Percentiles rank a stretch among this genome's conserved stretches.
phyloP scores from a whole-genome alignment of 2,113 vertebrate genomes.

The Zapornia atra region DNA sequence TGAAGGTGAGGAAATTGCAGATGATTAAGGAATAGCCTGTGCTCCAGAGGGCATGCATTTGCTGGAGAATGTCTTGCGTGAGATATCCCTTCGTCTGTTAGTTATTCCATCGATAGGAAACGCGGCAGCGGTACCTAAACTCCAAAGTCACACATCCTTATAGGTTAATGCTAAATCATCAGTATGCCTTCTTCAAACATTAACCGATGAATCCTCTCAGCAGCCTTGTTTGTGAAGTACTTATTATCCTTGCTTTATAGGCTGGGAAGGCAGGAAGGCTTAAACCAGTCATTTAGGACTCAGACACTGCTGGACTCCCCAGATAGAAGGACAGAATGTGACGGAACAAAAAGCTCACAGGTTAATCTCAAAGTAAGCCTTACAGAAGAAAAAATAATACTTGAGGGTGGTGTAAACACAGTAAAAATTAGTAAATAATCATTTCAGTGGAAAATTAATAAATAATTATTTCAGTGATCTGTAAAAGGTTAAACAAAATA shows the following conservation, averaged over 20 bases:
- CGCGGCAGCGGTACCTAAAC: neutral
- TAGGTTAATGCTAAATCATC: neutral
- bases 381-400: neutral
- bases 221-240: neutral
- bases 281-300: slow-evolving; percentile 8
- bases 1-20: neutral
- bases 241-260: neutral
- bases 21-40: neutral
- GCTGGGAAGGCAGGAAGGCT: neutral
- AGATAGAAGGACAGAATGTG: neutral
- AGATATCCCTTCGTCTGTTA: neutral
- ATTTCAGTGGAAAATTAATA: neutral
- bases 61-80: accelerated
- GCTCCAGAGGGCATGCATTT: neutral
- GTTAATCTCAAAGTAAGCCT: slow-evolving; percentile 15
- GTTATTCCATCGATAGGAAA: neutral
- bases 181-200: neutral
- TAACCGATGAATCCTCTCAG: neutral
- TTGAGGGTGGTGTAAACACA: neutral
- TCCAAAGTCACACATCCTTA: neutral
- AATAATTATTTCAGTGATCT: neutral
- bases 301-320: neutral
- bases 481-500: neutral
- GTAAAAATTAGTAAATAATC: neutral
- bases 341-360: neutral